Evolutionary conservation across 2,113 vertebrate species (phyloP), one percentile per base, ranked within the genome.

Genomic region (Nerophis lumbriciformis): DNA sequence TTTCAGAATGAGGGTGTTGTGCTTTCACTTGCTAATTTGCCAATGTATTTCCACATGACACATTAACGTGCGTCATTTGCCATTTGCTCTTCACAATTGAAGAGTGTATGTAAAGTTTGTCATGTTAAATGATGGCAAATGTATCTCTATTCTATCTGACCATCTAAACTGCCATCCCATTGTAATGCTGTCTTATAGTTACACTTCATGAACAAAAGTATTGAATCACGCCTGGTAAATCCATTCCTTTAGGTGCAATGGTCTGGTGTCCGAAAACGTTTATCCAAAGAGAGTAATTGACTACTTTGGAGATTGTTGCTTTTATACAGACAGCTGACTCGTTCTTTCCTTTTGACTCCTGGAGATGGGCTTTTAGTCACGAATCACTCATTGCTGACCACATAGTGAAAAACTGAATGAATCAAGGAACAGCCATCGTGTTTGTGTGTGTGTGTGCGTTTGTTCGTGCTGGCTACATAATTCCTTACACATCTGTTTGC

Each of bases 331-430:
- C 79, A 78, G 73, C 80, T 84, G 71, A 84, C 76, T 80, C 76
- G 73, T 78, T 84, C 66, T 77, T 76, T 69, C 73, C 78, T 69
- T 69, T 58, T 80, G 75, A 81, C 78, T 79, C 83, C 79, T 85
- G 71, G 69, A 78, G 42, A 11, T 45, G 56, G 80, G 54, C 67
- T 76, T 78, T 83, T 80, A 80, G 80, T 87, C 82, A 84, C 84
- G 72, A 79, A 74, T 87, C 80, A 85, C 80, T 85, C 79, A 77
- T 67, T 77, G 79, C 76, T 83, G 79, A 80, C 78, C 77, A 85
- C 77, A 75, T 63, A 72, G 64, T 59, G 69, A 80, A 45, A 80
- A 82, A 75, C 73, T 74, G 65, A 82, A 81, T 78, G 77, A 84
- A 74, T 44, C 42, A 57, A 38, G 19, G 55, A 57, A 11, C 38